Evolutionary conservation across 2,797 vertebrate species (phyloP).

Genomic region (Anas bernieri): DNA sequence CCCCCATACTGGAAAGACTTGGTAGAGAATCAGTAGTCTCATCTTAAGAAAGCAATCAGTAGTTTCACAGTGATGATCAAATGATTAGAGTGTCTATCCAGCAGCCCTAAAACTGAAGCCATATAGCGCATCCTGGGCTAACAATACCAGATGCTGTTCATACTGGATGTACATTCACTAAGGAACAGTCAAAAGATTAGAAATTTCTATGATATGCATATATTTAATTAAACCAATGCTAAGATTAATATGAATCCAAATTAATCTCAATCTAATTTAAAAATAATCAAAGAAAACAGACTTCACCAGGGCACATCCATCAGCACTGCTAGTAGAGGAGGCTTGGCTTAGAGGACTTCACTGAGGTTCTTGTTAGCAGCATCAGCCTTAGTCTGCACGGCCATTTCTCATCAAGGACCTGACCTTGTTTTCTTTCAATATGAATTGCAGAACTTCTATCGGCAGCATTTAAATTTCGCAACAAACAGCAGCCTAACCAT

Average conservation of each 20-base stretch:
- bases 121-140: not conserved
- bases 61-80: not conserved
- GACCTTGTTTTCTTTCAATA: not conserved
- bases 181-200: not conserved
- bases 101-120: not conserved
- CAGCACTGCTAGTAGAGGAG: rapidly evolving
- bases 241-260: not conserved
- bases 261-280: not conserved
- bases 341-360: rapidly evolving
- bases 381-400: not conserved
- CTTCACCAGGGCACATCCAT: not conserved
- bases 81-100: not conserved
- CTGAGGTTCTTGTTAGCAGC: not conserved
- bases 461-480: not conserved
- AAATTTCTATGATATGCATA: not conserved
- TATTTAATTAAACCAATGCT: not conserved
- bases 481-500: no score
- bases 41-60: not conserved
- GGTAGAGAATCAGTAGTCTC: not conserved
- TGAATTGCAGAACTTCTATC: not conserved
- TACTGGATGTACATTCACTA: not conserved
- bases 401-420: not conserved
- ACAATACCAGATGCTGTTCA: not conserved
- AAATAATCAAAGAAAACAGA: not conserved
- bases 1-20: not conserved